Conservation (phyloP, 2,113 vertebrate species). For the Calidris pygmaea region DNA sequence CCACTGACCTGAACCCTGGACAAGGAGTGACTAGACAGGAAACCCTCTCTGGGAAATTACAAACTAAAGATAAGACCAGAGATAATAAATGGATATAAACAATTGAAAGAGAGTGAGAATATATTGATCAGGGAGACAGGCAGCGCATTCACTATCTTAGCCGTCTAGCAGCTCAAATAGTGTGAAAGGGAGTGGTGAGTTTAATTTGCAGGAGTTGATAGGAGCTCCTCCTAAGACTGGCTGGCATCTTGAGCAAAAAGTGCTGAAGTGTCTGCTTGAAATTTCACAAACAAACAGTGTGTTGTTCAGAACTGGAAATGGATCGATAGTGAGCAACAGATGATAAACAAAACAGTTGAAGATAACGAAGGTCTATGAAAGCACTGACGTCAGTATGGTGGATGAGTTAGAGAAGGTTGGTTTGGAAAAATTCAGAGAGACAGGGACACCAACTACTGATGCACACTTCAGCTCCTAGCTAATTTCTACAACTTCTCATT, state of each 20-base stretch:
- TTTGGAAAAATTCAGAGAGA: background rate
- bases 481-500: background rate
- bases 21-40: background rate
- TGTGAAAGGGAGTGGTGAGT: background rate
- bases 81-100: background rate
- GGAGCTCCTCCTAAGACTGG: background rate
- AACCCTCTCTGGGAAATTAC: background rate
- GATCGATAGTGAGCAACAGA: background rate
- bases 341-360: background rate
- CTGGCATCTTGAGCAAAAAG: background rate
- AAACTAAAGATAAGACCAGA: background rate
- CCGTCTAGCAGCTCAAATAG: background rate
- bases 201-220: background rate
- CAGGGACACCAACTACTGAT: background rate
- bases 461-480: background rate
- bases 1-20: background rate
- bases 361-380: background rate
- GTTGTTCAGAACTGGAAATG: background rate
- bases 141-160: background rate
- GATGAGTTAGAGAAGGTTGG: background rate
- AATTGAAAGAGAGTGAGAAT: background rate
- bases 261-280: background rate
- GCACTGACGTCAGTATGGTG: accelerated
- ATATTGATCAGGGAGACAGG: background rate
- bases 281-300: background rate